phyloP scores from a whole-genome alignment of 2,797 vertebrate genomes.

The Channa striata region DNA sequence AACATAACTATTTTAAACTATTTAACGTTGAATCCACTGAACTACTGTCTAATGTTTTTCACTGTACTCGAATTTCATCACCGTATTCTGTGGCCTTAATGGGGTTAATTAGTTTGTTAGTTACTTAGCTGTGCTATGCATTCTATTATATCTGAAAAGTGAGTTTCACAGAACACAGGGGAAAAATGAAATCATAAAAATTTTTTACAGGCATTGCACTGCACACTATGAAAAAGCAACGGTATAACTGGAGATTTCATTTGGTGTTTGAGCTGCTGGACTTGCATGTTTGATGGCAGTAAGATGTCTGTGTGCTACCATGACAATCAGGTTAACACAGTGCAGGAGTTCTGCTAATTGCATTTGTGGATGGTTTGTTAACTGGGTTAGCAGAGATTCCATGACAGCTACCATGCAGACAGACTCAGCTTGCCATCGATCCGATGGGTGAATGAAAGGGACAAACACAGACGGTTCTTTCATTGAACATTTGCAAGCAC shows the following conservation, averaged over 20 bases:
- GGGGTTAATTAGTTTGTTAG: too few relatives aligned
- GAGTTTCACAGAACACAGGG: conserved; percentile 4
- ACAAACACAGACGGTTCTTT: conserved; percentile 67
- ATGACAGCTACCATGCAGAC: conserved; percentile 56
- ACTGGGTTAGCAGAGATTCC: conserved; percentile 72
- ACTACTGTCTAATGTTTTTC: too few relatives aligned
- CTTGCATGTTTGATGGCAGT: conserved; percentile 29
- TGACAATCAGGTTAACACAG: conserved; percentile 54
- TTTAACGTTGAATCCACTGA: too few relatives aligned
- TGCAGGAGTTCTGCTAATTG: conserved; percentile 57
- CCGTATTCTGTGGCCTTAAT: too few relatives aligned
- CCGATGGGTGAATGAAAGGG: conserved; percentile 55
- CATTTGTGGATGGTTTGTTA: conserved; percentile 56
- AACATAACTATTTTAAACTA: too few relatives aligned
- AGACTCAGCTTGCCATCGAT: conserved; percentile 64
- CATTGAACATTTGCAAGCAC: conserved; percentile 57
- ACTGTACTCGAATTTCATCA: too few relatives aligned
- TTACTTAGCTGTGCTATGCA: too few relatives aligned
- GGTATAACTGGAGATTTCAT: conserved; percentile 26
- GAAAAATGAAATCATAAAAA: conserved; percentile 20
- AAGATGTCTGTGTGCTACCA: conserved; percentile 20
- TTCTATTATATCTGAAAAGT: not conserved
- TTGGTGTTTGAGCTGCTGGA: conserved; percentile 46
- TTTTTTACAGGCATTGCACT: conserved; percentile 25
- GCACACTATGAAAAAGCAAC: conserved; percentile 21